Conservation (phyloP, 1,140 invertebrate species). For the Rhyacophila brunnea region DNA sequence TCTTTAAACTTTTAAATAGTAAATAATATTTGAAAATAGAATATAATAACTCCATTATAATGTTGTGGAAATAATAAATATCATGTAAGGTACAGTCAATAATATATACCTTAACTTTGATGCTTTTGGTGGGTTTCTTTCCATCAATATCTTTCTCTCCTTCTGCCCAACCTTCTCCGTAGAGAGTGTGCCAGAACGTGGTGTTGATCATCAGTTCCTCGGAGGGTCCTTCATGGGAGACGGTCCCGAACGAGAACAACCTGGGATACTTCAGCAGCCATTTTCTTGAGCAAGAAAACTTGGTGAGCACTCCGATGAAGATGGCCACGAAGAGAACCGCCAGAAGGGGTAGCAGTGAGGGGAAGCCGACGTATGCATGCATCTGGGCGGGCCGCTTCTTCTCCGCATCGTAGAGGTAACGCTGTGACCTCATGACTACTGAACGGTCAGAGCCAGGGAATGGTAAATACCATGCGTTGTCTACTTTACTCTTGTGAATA, state of each 20-base stretch:
- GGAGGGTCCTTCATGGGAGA: slow-evolving; percentile 66
- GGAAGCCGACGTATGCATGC: slow-evolving; percentile 21
- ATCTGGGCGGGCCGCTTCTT: slow-evolving; percentile 35
- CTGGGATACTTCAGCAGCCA: slow-evolving; percentile 64
- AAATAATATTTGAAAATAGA: too few relatives aligned
- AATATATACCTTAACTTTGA: slow-evolving; percentile 64
- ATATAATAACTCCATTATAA: too few relatives aligned
- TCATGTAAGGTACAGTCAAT: too few relatives aligned
- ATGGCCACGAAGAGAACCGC: slow-evolving; percentile 42
- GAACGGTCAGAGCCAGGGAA: slow-evolving; percentile 26
- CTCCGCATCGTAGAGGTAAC: slow-evolving; percentile 38
- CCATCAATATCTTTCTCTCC: slow-evolving; percentile 64
- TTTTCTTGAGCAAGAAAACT: slow-evolving; percentile 52
- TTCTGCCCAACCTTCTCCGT: slow-evolving; percentile 75
- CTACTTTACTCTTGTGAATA: slow-evolving; percentile 23
- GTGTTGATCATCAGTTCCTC: slow-evolving; percentile 62
- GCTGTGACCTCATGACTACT: slow-evolving; percentile 20
- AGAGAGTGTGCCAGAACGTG: slow-evolving; percentile 67
- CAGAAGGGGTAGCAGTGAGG: slow-evolving; percentile 2
- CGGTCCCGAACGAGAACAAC: slow-evolving; percentile 70
- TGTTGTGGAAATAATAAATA: too few relatives aligned
- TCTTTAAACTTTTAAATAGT: too few relatives aligned
- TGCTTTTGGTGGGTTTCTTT: slow-evolving; percentile 62
- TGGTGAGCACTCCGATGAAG: slow-evolving; percentile 66
- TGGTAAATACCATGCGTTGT: slow-evolving; percentile 22